Evolutionary conservation across 2,797 vertebrate genomes (phyloP), one percentile per base, ranked within the genome.

Genomic region (Tangara arthus): DNA sequence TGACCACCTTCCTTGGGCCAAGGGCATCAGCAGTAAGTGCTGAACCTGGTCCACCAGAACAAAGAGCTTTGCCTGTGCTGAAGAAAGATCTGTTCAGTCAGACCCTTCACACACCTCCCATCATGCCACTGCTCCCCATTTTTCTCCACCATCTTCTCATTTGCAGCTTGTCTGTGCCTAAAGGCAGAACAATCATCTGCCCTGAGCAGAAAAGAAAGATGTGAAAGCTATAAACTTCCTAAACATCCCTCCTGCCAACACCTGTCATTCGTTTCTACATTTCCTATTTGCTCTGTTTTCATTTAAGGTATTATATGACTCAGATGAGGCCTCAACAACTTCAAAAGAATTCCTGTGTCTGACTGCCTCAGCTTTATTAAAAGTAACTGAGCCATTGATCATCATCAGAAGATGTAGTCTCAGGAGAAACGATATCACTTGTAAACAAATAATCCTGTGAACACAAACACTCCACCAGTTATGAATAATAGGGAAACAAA

Each of bases 301-400:
- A 86, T 95, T 96, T 91, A 88, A 94, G 82, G 73, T 90, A 96
- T 90, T 96, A 84, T 84, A 90, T 96, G 95, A 96, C 94, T 96
- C 95, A 96, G 80, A 95, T 1, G 16, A 94, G 92, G 64, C 79
- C 93, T 91, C 87, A 94, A 92, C 87, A 94, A 78, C 89, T 95
- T 96, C 93, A 94, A 93, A 96, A 96, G 85, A 79, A 95, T 92
- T 94, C 76, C 69, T 61, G 46, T 76, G 86, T 95, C 82, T 91
- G 84, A 90, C 80, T 94, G 93, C 84, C 49, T 95, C 56, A 41
- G 80, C 71, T 93, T 96, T 96, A 96, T 93, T 95, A 94, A 95
- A 95, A 85, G 84, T 94, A 96, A 96, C 95, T 71, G 94, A 97
- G 80, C 93, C 93, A 96, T 76, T 97, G 95, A 97, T 96, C 92